A percentile compares a stretch with the other conserved stretches of the same genome.
These are phyloP conservation scores for Nephila pilipes DNA, from an alignment of 1,140 invertebrate genomes.

Conservation along the genomic window DNA sequence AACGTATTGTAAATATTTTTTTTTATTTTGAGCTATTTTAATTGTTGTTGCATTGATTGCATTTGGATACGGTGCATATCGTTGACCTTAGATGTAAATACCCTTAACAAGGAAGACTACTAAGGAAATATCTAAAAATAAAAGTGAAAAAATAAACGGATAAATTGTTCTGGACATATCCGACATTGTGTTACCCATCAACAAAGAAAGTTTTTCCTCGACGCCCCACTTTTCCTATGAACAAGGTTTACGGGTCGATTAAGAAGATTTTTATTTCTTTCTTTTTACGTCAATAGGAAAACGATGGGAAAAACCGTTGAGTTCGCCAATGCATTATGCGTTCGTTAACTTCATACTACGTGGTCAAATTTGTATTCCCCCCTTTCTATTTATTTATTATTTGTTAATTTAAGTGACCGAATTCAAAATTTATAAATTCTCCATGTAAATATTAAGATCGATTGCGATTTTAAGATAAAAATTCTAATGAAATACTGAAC, in stretches of 20 bases:
- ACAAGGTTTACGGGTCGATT: neutral
- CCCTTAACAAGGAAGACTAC: constrained; percentile 25
- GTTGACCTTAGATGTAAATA: constrained; percentile 42
- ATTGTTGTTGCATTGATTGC: neutral
- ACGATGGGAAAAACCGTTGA: neutral
- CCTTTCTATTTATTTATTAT: neutral
- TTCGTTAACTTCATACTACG: neutral
- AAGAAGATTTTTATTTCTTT: neutral
- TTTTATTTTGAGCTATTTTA: neutral
- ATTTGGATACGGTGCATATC: neutral
- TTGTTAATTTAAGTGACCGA: too few species aligned
- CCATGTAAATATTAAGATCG: too few species aligned
- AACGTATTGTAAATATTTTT: neutral
- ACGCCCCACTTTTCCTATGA: constrained; percentile 5
- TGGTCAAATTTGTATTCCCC: neutral
- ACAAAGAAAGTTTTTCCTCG: constrained; percentile 18
- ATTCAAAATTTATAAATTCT: too few species aligned
- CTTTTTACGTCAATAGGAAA: neutral
- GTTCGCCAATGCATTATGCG: neutral
- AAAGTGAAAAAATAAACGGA: neutral
- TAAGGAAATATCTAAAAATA: neutral
- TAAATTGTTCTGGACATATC: constrained; percentile 2
- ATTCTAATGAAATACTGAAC: too few species aligned
- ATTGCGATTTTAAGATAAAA: too few species aligned
- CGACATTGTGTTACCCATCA: constrained; percentile 4